These are phyloP conservation scores for Pelmatolapia mariae DNA, from an alignment of 2,113 vertebrate species.

Conservation along the genomic window DNA sequence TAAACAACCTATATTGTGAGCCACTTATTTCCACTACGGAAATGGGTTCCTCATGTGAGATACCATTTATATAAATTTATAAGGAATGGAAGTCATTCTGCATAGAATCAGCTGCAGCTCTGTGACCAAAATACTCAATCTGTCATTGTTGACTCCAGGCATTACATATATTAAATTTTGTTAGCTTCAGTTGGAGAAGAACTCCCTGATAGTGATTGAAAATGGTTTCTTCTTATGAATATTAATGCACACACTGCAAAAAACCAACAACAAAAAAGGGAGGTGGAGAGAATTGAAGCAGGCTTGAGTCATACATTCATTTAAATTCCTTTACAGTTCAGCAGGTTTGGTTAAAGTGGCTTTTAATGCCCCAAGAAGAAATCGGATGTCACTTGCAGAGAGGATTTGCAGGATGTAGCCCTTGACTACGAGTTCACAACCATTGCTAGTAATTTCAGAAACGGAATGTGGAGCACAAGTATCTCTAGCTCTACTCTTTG, in stretches of 20 bases:
- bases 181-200: conserved; percentile 12
- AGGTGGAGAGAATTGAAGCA: neutral
- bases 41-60: neutral
- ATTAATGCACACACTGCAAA: conserved; percentile 23
- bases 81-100: neutral
- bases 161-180: conserved; percentile 41
- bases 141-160: conserved; percentile 17
- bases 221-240: conserved; percentile 24
- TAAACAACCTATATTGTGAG: neutral
- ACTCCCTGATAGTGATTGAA: conserved; percentile 47
- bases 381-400: conserved; percentile 32
- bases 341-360: conserved; percentile 38
- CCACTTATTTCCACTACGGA: neutral
- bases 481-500: conserved; percentile 1
- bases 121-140: conserved; percentile 32
- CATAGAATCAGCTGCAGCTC: neutral
- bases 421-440: neutral
- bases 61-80: neutral
- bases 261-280: neutral
- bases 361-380: conserved; percentile 30
- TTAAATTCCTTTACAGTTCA: conserved; percentile 64
- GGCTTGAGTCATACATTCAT: conserved; percentile 41
- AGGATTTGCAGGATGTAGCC: conserved; percentile 27
- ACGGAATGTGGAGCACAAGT: neutral
- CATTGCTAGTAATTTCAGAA: neutral